Percentiles rank a stretch among this genome's conserved stretches.
Evolutionary conservation across 2,888 invertebrate species (phyloP).

Genomic region (Campopleginae sp.): DNA sequence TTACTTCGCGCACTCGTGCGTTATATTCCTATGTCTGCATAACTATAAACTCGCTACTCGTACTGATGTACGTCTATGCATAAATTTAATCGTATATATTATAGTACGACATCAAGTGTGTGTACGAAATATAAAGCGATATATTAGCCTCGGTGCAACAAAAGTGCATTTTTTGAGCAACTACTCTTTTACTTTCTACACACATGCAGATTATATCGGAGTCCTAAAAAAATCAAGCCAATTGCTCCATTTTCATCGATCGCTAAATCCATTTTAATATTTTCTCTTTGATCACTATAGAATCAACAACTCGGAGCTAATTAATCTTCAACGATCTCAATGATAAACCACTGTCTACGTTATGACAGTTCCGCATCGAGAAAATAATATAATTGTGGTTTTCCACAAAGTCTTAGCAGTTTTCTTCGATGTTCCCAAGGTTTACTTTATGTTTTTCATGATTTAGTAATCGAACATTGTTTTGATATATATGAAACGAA

Average conservation of each 20-base stretch:
- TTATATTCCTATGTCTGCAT: slow-evolving; percentile 18
- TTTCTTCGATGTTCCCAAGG: too few species aligned
- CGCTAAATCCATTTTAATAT: background rate
- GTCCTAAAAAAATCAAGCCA: background rate
- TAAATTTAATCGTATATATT: slow-evolving; percentile 11
- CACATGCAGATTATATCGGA: background rate
- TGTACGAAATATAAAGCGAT: background rate
- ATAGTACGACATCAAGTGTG: background rate
- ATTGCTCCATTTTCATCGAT: background rate
- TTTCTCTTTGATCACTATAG: background rate
- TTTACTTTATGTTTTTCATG: too few species aligned
- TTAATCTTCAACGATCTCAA: background rate
- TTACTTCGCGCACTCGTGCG: slow-evolving; percentile 41
- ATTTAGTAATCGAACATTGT: too few species aligned
- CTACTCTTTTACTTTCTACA: background rate
- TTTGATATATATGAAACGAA: too few species aligned
- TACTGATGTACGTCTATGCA: slow-evolving; percentile 16
- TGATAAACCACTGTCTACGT: background rate
- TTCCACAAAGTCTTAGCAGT: too few species aligned
- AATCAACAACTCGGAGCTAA: background rate
- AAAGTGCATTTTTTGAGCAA: background rate
- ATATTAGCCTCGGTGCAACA: background rate
- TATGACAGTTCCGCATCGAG: background rate
- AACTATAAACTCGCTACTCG: slow-evolving; percentile 33
- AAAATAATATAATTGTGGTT: background rate